These are phyloP conservation scores for Cephus pulcher DNA, from an alignment of 2,888 invertebrate genomes.

Conservation along the genomic window DNA sequence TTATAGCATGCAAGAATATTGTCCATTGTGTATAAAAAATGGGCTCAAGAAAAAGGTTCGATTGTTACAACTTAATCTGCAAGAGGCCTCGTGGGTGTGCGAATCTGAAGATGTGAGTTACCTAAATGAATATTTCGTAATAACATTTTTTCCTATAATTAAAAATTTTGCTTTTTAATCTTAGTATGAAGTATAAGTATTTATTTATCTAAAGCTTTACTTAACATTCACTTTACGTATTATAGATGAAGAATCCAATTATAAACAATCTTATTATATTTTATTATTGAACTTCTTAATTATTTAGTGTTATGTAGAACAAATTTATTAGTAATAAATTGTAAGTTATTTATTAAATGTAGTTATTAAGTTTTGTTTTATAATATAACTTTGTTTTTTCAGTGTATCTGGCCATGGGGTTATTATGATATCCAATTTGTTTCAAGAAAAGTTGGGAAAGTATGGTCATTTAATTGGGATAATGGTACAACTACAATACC, in stretches of 20 bases:
- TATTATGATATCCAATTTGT: constrained; percentile 29
- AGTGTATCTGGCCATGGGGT: constrained; percentile 49
- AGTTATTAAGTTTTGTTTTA: too few relatives aligned
- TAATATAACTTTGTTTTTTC: too few relatives aligned
- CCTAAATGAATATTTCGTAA: background rate
- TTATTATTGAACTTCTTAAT: too few relatives aligned
- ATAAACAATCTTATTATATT: too few relatives aligned
- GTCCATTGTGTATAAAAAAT: constrained; percentile 52
- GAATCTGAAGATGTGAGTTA: constrained; percentile 45
- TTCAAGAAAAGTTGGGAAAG: constrained; percentile 26
- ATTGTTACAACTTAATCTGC: constrained; percentile 49
- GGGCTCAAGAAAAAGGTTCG: constrained; percentile 45
- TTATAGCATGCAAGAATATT: constrained; percentile 51
- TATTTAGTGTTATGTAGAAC: too few relatives aligned
- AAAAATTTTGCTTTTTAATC: too few relatives aligned
- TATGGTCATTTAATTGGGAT: constrained; percentile 38
- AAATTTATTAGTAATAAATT: too few relatives aligned
- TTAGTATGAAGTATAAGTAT: too few relatives aligned
- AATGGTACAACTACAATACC: constrained; percentile 17
- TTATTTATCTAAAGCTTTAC: too few relatives aligned
- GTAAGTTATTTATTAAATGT: too few relatives aligned
- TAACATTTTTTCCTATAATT: too few relatives aligned
- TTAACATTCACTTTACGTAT: constrained; percentile 11
- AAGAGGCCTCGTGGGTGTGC: constrained; percentile 53
- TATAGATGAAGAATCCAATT: too few relatives aligned